phyloP scores from a whole-genome alignment of 1,140 invertebrate species.

The Brachionus paranguensis region DNA sequence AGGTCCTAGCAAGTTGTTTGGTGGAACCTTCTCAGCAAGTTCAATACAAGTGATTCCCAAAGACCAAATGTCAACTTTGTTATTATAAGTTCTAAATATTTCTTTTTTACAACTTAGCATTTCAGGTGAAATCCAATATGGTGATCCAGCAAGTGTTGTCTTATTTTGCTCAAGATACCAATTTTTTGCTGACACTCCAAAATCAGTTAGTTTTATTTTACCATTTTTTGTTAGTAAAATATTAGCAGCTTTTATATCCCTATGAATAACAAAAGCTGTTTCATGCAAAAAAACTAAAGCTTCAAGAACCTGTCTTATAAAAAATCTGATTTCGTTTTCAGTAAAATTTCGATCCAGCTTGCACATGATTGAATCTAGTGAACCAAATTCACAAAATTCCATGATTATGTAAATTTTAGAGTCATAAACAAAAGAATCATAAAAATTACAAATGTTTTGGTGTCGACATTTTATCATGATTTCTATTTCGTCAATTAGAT shows the following conservation, averaged over 20 bases:
- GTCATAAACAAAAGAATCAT: constrained; percentile 22
- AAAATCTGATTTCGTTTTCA: constrained; percentile 87
- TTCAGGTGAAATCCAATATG: constrained; percentile 79
- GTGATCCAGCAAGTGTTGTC: constrained; percentile 89
- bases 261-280: constrained; percentile 72
- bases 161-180: constrained; percentile 41
- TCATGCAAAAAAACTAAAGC: constrained; percentile 74
- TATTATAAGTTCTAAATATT: constrained; percentile 66
- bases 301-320: constrained; percentile 77
- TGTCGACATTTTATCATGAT: constrained; percentile 86
- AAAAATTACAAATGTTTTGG: constrained; percentile 61
- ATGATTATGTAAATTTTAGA: constrained; percentile 33
- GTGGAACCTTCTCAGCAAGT: constrained; percentile 93
- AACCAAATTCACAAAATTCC: constrained; percentile 96
- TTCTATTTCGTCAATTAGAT: constrained; percentile 98
- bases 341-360: constrained; percentile 59
- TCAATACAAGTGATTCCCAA: constrained; percentile 95
- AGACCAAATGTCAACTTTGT: constrained; percentile 72
- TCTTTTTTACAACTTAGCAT: constrained; percentile 64
- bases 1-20: constrained; percentile 99
- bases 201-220: constrained; percentile 78
- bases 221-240: constrained; percentile 95
- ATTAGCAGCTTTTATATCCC: constrained; percentile 95
- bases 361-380: constrained; percentile 94
- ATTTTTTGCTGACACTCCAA: constrained; percentile 69